Conservation (phyloP, 2,888 invertebrate genomes). For the Drosophila ezoana region DNA sequence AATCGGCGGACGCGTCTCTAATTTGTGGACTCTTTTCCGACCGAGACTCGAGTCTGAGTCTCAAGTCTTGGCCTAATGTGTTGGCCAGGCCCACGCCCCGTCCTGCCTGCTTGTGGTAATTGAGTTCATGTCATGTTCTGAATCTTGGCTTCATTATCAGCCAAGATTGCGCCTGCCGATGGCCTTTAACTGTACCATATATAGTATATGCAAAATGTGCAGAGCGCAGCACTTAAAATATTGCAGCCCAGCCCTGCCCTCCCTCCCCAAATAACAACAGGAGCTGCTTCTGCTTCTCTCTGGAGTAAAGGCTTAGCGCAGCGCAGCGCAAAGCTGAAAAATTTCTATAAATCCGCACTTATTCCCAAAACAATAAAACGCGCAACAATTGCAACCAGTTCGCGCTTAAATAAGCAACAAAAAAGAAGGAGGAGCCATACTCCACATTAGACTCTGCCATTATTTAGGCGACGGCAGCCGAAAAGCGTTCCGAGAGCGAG, state of each 20-base stretch:
- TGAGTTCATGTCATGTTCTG: slow-evolving; percentile 67
- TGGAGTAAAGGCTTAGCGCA: slow-evolving; percentile 35
- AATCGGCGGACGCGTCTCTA: slow-evolving; percentile 63
- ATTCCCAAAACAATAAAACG: slow-evolving; percentile 80
- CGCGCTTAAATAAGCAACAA: slow-evolving; percentile 74
- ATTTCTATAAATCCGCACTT: slow-evolving; percentile 78
- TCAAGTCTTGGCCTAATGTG: slow-evolving; percentile 42
- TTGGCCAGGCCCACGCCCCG: slow-evolving; percentile 2
- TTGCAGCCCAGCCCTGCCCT: slow-evolving; percentile 20
- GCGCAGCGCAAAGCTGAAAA: slow-evolving; percentile 48
- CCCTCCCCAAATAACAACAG: slow-evolving; percentile 30
- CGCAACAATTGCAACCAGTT: slow-evolving; percentile 75
- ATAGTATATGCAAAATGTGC: slow-evolving; percentile 24
- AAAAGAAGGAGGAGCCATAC: slow-evolving; percentile 12
- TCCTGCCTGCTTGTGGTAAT: slow-evolving; percentile 40
- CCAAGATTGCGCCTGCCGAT: slow-evolving; percentile 43
- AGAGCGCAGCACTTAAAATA: slow-evolving; percentile 62
- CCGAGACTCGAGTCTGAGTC: slow-evolving; percentile 1
- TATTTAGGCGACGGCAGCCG: slow-evolving; percentile 68
- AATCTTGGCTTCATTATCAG: slow-evolving; percentile 51
- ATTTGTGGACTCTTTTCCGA: slow-evolving; percentile 66
- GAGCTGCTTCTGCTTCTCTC: slow-evolving; percentile 5
- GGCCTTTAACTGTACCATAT: slow-evolving; percentile 43
- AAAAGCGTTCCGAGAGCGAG: slow-evolving; percentile 44
- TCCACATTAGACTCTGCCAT: slow-evolving; percentile 73